A percentile compares a stretch with the other conserved stretches of the same genome.
phyloP scores from a whole-genome alignment of 2,113 vertebrate species.

The Psettodes erumei region DNA sequence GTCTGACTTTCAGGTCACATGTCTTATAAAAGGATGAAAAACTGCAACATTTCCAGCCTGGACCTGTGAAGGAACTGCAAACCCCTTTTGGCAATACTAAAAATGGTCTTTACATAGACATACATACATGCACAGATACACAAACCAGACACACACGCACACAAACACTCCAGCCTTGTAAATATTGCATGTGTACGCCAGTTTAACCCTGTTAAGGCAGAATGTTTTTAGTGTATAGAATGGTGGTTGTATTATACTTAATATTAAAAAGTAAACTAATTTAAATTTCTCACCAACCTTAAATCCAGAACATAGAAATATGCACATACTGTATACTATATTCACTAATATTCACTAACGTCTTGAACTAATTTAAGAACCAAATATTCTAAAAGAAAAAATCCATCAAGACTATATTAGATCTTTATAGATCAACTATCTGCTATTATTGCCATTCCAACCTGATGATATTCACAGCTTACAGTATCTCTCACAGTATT shows the following conservation, averaged over 20 bases:
- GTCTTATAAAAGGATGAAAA: not conserved
- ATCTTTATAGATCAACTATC: slow-evolving; percentile 45
- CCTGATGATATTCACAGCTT: slow-evolving; percentile 33
- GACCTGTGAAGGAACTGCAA: slow-evolving; percentile 40
- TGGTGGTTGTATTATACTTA: slow-evolving; percentile 69
- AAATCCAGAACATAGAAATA: slow-evolving; percentile 59
- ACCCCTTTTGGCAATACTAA: slow-evolving; percentile 46
- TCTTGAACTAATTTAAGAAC: slow-evolving; percentile 68
- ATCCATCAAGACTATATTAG: slow-evolving; percentile 46
- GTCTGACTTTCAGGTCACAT: slow-evolving; percentile 4
- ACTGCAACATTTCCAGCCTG: slow-evolving; percentile 33
- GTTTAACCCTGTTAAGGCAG: slow-evolving; percentile 66
- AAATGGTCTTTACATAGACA: slow-evolving; percentile 41
- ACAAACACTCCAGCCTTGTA: slow-evolving; percentile 71
- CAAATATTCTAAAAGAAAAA: slow-evolving; percentile 70
- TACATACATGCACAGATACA: slow-evolving; percentile 12
- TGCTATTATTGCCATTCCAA: slow-evolving; percentile 45
- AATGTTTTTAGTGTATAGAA: slow-evolving; percentile 75
- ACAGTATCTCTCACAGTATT: slow-evolving; percentile 61
- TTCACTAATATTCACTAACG: slow-evolving; percentile 71
- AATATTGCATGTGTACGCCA: slow-evolving; percentile 81
- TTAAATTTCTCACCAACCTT: slow-evolving; percentile 59
- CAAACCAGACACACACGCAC: slow-evolving; percentile 14
- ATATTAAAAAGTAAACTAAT: slow-evolving; percentile 56
- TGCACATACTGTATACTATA: slow-evolving; percentile 53